These are phyloP conservation scores for Phortica variegata DNA, from an alignment of 1,140 invertebrate genomes.

Conservation along the genomic window DNA sequence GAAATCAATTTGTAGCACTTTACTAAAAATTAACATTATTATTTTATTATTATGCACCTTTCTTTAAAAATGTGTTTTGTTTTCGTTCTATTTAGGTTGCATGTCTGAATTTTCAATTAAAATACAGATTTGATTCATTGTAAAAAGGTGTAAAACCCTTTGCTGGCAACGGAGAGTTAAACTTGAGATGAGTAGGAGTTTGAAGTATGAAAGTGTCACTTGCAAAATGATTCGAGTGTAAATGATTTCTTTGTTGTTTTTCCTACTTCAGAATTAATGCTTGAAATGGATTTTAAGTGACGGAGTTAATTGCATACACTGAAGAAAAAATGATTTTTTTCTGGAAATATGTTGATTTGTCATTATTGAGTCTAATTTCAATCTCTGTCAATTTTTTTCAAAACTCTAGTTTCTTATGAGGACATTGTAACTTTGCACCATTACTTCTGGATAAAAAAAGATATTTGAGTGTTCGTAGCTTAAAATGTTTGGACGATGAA, in stretches of 20 bases:
- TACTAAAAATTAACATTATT: slow-evolving; percentile 43
- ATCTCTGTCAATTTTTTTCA: too few species aligned
- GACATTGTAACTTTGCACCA: too few species aligned
- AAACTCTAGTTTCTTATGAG: too few species aligned
- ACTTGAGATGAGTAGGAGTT: slow-evolving; percentile 4
- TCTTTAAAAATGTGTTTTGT: slow-evolving; percentile 17
- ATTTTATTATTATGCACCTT: slow-evolving; percentile 26
- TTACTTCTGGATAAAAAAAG: slow-evolving; percentile 18
- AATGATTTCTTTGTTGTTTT: slow-evolving; percentile 32
- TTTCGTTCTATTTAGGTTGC: slow-evolving; percentile 24
- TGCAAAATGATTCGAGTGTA: slow-evolving; percentile 32
- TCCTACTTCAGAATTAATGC: slow-evolving; percentile 37
- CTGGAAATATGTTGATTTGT: slow-evolving; percentile 1
- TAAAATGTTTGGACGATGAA: too few species aligned
- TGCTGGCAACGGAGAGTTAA: too few species aligned
- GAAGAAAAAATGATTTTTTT: slow-evolving; percentile 40
- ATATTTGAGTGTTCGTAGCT: too few species aligned
- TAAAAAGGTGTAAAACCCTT: slow-evolving; percentile 10
- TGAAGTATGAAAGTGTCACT: slow-evolving; percentile 34
- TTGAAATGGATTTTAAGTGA: slow-evolving; percentile 49
- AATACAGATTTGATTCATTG: slow-evolving; percentile 14
- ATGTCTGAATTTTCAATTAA: slow-evolving; percentile 45
- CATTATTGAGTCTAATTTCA: too few species aligned
- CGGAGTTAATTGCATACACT: slow-evolving; percentile 42
- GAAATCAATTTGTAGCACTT: slow-evolving; percentile 51